Evolutionary conservation across 2,113 vertebrate species (phyloP).

Genomic region (Nematolebias whitei): DNA sequence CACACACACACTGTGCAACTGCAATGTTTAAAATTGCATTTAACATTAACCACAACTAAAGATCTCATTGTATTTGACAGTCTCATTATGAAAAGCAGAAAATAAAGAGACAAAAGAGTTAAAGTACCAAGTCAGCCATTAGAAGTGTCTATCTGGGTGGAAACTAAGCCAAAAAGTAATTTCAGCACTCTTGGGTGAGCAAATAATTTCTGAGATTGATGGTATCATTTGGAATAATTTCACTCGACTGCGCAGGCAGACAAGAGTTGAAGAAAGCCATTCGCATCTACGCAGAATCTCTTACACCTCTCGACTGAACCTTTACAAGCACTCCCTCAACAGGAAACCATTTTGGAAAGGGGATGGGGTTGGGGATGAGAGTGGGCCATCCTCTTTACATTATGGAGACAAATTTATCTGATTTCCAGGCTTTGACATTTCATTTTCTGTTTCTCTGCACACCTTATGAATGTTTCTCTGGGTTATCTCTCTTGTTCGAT

Average conservation of each 20-base stretch:
- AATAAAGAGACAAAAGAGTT: constrained; percentile 25
- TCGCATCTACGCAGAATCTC: background rate
- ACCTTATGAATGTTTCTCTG: constrained; percentile 3
- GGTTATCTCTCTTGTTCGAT: background rate
- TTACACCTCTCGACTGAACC: background rate
- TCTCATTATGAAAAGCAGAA: constrained; percentile 4
- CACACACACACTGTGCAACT: too few species aligned
- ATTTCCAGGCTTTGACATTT: constrained; percentile 5
- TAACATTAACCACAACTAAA: background rate
- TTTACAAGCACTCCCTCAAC: background rate
- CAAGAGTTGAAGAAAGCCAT: constrained; percentile 8
- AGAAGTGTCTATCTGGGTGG: constrained; percentile 39
- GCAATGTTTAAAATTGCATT: background rate
- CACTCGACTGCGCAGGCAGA: constrained; percentile 14
- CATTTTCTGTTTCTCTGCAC: constrained; percentile 14
- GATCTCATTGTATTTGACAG: background rate
- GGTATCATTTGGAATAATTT: constrained; percentile 40
- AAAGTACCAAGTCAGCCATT: constrained; percentile 38
- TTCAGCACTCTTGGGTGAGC: constrained; percentile 9
- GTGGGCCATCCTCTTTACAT: background rate
- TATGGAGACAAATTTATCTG: constrained; percentile 20
- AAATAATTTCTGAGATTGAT: constrained; percentile 37
- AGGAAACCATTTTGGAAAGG: constrained; percentile 18
- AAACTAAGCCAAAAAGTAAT: constrained; percentile 42
- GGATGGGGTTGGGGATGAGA: too few species aligned